Evolutionary conservation across 2,797 vertebrate species (phyloP).

Genomic region (Cyprinodon diabolis): DNA sequence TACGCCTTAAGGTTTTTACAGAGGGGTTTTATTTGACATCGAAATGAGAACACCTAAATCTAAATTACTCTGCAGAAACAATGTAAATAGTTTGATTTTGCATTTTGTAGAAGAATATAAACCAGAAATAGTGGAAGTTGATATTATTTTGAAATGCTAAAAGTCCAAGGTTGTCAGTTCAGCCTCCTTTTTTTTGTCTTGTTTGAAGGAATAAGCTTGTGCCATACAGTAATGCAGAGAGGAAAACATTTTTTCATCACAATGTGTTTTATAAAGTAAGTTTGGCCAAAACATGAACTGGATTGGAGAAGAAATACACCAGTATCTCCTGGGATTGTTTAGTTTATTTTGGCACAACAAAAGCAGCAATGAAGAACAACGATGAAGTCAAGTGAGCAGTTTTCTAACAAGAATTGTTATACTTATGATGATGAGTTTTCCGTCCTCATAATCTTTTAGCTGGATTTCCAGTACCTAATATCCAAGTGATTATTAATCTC

Average conservation of each 20-base stretch:
- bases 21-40: background rate
- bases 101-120: background rate
- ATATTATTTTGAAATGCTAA: background rate
- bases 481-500: slow-evolving; percentile 50
- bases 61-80: background rate
- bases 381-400: slow-evolving; percentile 69
- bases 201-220: background rate
- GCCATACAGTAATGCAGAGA: slow-evolving; percentile 26
- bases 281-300: slow-evolving; percentile 57
- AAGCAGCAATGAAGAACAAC: slow-evolving; percentile 67
- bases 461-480: slow-evolving; percentile 46
- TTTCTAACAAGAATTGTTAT: slow-evolving; percentile 47
- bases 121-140: background rate
- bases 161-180: slow-evolving; percentile 2
- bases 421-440: slow-evolving; percentile 26
- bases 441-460: slow-evolving; percentile 8
- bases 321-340: slow-evolving; percentile 63
- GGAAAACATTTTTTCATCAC: slow-evolving; percentile 39
- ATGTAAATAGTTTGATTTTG: background rate
- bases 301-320: slow-evolving; percentile 58
- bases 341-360: slow-evolving; percentile 72
- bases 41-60: background rate
- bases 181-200: background rate
- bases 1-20: background rate
- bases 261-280: slow-evolving; percentile 49